Percentiles rank a stretch among this genome's conserved stretches.
These are phyloP conservation scores for Polyploca ridens DNA, from an alignment of 2,888 invertebrate species.

Conservation along the genomic window DNA sequence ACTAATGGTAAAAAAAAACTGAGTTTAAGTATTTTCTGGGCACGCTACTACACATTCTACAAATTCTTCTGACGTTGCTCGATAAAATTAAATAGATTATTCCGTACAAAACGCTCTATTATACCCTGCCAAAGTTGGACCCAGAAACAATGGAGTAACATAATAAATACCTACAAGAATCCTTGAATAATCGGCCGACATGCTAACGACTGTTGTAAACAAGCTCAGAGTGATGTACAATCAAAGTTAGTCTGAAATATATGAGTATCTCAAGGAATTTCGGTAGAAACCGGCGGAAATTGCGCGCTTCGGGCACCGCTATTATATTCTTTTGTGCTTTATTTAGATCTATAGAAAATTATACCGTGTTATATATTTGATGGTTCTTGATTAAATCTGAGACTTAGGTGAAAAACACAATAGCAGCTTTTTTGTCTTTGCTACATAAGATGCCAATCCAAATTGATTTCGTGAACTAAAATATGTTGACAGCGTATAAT, in stretches of 20 bases:
- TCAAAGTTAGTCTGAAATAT: conserved; percentile 56
- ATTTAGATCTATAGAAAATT: conserved; percentile 26
- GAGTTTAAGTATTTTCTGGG: no score
- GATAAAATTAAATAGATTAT: not conserved
- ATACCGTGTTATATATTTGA: conserved; percentile 16
- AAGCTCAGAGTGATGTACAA: conserved; percentile 59
- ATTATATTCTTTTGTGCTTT: conserved; percentile 62
- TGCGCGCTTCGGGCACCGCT: conserved; percentile 58
- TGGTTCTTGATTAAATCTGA: not conserved
- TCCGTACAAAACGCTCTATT: not conserved
- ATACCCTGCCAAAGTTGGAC: conserved; percentile 23
- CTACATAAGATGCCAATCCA: conserved; percentile 14
- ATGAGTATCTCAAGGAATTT: conserved; percentile 37
- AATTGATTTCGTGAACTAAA: conserved; percentile 45
- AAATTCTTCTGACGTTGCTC: no score
- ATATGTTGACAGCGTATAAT: conserved; percentile 43
- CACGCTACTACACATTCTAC: no score
- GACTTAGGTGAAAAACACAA: not conserved
- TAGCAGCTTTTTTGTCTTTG: conserved; percentile 18
- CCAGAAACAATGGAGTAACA: conserved; percentile 36
- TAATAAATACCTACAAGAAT: conserved; percentile 40
- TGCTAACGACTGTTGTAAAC: conserved; percentile 66
- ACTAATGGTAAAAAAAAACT: no score
- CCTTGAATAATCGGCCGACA: conserved; percentile 49
- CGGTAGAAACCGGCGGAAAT: conserved; percentile 64